A percentile compares a stretch with the other conserved stretches of the same genome.
Conservation (phyloP, 1,140 invertebrate species). For the Triops longicaudatus region DNA sequence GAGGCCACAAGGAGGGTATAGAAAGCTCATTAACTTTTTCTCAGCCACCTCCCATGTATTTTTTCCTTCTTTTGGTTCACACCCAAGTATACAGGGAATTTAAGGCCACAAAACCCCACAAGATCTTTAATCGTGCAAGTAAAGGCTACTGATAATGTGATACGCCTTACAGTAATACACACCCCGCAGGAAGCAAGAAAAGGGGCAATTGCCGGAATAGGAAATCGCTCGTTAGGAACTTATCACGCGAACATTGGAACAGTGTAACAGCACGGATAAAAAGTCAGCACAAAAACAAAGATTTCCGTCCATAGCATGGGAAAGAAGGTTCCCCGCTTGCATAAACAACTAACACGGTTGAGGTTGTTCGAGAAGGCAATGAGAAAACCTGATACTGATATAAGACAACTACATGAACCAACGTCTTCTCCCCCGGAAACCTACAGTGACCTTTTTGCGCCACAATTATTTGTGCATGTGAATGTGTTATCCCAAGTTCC, state of each 20-base stretch:
- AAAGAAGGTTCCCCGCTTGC: not conserved
- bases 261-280: not conserved
- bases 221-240: not conserved
- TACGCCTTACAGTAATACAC: not conserved
- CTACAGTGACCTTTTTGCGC: not conserved
- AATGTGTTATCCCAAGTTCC: not conserved
- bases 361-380: not conserved
- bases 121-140: not conserved
- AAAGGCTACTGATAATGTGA: not conserved
- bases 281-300: not conserved
- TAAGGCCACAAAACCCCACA: not conserved
- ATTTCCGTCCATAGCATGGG: not conserved
- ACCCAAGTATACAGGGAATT: not conserved
- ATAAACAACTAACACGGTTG: not conserved
- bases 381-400: not conserved
- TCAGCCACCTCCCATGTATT: not conserved
- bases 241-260: not conserved
- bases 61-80: not conserved
- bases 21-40: slow-evolving; percentile 3
- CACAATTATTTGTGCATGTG: not conserved
- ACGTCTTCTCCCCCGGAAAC: not conserved
- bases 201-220: not conserved
- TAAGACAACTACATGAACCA: not conserved
- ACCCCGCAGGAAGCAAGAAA: not conserved
- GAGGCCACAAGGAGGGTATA: slow-evolving; percentile 9